Percentiles rank a stretch among this genome's conserved stretches.
Conservation (phyloP, 2,113 vertebrate genomes). For the Cardinalis cardinalis region DNA sequence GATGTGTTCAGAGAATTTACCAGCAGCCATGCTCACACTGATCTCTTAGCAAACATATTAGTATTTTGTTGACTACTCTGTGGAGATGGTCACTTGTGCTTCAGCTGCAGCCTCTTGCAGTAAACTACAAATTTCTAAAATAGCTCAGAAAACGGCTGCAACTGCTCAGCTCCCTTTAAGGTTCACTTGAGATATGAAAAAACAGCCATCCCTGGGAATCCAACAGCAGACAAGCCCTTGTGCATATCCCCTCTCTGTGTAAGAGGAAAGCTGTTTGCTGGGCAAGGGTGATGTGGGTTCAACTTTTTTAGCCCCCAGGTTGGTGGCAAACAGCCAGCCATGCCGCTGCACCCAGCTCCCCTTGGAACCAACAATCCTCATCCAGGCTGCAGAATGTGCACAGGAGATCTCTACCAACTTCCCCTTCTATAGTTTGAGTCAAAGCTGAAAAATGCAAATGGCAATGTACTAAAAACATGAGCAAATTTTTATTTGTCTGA, state of each 20-base stretch:
- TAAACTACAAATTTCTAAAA: not conserved
- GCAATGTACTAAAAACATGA: not conserved
- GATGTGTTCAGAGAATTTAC: slow-evolving; percentile 20
- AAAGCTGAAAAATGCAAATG: not conserved
- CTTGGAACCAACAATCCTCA: not conserved
- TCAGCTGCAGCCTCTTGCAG: not conserved
- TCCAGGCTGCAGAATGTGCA: not conserved
- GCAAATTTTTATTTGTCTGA: not conserved
- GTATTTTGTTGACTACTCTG: not conserved
- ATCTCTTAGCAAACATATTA: not conserved
- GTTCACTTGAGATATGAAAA: not conserved
- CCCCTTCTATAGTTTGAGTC: not conserved
- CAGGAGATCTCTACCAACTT: not conserved
- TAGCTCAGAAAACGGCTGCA: not conserved
- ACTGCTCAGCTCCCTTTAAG: not conserved
- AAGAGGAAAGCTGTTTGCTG: not conserved
- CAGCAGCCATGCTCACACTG: not conserved
- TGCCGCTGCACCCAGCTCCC: fast-evolving
- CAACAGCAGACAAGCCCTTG: fast-evolving
- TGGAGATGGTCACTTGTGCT: fast-evolving
- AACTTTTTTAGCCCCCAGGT: not conserved
- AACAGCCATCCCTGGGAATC: not conserved
- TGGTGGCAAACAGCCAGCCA: fast-evolving
- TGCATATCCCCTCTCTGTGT: not conserved
- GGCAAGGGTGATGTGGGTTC: fast-evolving